A percentile compares a stretch with the other conserved stretches of the same genome.
Evolutionary conservation across 2,113 vertebrate genomes (phyloP).

Genomic region (Diglossa brunneiventris): DNA sequence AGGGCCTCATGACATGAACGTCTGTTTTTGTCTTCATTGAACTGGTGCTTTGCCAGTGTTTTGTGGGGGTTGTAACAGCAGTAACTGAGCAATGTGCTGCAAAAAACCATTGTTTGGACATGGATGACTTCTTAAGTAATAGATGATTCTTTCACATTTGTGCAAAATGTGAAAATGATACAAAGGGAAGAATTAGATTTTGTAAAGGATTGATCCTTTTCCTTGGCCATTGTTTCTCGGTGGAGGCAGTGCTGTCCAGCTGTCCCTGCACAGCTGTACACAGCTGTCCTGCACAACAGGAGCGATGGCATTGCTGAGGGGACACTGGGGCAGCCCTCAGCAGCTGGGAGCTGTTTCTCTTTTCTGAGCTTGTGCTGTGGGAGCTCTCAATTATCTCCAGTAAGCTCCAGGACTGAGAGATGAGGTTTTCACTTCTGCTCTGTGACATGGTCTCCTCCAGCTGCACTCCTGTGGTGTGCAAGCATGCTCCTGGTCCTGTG

Average conservation of each 20-base stretch:
- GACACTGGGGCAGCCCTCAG: neutral
- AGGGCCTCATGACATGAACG: accelerated
- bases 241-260: neutral
- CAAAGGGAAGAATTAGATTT: neutral
- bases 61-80: neutral
- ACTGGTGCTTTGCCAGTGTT: neutral
- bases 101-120: neutral
- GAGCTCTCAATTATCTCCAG: accelerated
- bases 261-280: neutral
- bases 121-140: neutral
- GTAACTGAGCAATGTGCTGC: neutral
- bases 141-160: neutral
- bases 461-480: accelerated
- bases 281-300: neutral
- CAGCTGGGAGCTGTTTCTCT: neutral
- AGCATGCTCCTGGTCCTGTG: neutral
- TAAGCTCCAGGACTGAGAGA: neutral
- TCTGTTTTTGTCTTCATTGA: neutral
- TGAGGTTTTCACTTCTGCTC: neutral
- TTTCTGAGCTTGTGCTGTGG: neutral
- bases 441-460: accelerated
- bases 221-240: accelerated
- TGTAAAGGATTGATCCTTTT: neutral
- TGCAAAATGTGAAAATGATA: neutral
- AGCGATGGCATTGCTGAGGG: neutral